Conservation (phyloP, 2,797 vertebrate species). For the Rhynchonycteris naso region DNA sequence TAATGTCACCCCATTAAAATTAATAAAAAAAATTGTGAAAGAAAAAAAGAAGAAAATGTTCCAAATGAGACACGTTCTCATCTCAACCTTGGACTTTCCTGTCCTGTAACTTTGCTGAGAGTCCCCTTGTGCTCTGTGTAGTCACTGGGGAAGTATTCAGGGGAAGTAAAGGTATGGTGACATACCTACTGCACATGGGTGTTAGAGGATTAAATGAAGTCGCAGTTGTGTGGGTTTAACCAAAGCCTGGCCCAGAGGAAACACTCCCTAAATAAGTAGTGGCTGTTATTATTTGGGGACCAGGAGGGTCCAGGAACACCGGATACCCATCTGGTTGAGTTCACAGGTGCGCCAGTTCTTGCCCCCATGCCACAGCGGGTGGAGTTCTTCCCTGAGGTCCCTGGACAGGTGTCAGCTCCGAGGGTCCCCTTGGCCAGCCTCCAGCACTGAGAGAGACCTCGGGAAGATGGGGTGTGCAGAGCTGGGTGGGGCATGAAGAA, state of each 20-base stretch:
- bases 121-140: background rate
- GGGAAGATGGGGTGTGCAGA: background rate
- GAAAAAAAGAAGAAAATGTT: too few relatives aligned
- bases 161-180: background rate
- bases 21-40: too few relatives aligned
- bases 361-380: fast-evolving
- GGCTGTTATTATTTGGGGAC: background rate
- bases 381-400: background rate
- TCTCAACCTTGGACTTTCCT: background rate
- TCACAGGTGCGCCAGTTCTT: background rate
- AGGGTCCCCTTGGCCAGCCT: background rate
- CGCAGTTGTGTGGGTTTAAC: background rate
- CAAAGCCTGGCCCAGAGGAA: background rate
- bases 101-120: background rate
- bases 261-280: background rate
- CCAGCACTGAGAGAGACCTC: fast-evolving
- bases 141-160: background rate
- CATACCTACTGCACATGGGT: fast-evolving
- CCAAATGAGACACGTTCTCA: too few relatives aligned
- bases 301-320: background rate
- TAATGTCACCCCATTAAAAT: too few relatives aligned
- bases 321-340: background rate
- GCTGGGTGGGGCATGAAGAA: background rate
- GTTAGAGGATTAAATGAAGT: background rate
- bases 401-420: background rate